Base-by-base conservation (phyloP, 2,888 invertebrate species). In the Ornithoptera priamus region DNA sequence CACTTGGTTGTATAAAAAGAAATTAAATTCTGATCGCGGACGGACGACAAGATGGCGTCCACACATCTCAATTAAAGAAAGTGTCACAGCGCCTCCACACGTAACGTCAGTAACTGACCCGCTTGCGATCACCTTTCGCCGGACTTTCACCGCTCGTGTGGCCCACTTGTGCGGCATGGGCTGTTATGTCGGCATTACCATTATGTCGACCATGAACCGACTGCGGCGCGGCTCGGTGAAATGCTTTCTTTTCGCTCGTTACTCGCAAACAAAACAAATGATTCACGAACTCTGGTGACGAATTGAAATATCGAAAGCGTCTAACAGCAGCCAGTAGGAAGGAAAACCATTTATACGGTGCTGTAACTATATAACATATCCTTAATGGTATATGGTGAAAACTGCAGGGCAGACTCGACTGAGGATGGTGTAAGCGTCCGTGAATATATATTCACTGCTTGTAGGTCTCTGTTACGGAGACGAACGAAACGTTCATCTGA, bases 101-200 rank as follows among this genome's bases (percentile, higher is more conserved):
- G 90, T 90, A 90, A 90, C 83, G 83, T 79, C 78, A 80, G 88
- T 88, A 88, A 88, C 88, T 87, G 90, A 85, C 90, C 89, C 74
- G 74, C 75, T 87, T 88, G 73, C 72, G 76, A 78, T 76, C 87
- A 85, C 90, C 90, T 91, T 90, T 91, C 90, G 82, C 87, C 83
- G 80, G 83, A 89, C 90, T 91, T 91, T 91, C 90, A 84, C 88
- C 86, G 79, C 74, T 76, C 71, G 78, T 78, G 84, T 86, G 89
- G 78, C 89, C 83, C 77, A 89, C 84, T 79, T 89, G 71, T 71
- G 72, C 69, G 75, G 67, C 67, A 65, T 66, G 71, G 67, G 75
- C 79, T 79, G 79, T 77, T 77, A 77, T 76, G 76, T 73, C 70
- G 73, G 70, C 72, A 70, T 62, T 69, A 69, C 73, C 72, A 72